A percentile compares a stretch with the other conserved stretches of the same genome.
Conservation (phyloP, 2,113 vertebrate genomes). For the Cyprinodon brontotheroides region DNA sequence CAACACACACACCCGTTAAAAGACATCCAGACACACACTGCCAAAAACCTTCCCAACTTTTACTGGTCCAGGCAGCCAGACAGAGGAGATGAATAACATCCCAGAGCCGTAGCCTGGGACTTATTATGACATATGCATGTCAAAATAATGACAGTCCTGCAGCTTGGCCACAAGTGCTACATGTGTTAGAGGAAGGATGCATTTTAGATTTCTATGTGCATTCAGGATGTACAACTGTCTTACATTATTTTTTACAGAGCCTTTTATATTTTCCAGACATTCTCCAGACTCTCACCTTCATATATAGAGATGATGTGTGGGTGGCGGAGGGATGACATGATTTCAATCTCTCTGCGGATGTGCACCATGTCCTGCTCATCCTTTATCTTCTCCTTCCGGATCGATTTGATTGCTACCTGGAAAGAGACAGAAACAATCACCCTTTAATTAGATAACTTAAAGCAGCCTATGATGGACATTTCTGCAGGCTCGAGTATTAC, state of each 20-base stretch:
- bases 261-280: not conserved
- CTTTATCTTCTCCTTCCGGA: slow-evolving; percentile 99
- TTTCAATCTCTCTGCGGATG: slow-evolving; percentile 98
- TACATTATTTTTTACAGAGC: not conserved
- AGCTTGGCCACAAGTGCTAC: slow-evolving; percentile 38
- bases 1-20: slow-evolving; percentile 30
- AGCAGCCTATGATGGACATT: not conserved
- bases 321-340: slow-evolving; percentile 98
- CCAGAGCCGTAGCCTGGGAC: slow-evolving; percentile 56
- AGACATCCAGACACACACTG: slow-evolving; percentile 43
- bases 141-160: slow-evolving; percentile 63
- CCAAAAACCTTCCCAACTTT: slow-evolving; percentile 57
- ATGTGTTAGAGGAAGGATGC: slow-evolving; percentile 17
- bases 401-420: slow-evolving; percentile 99
- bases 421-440: slow-evolving; percentile 30
- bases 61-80: slow-evolving; percentile 57
- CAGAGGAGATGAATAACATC: slow-evolving; percentile 75
- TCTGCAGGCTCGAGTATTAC: not conserved
- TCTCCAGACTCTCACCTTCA: slow-evolving; percentile 84
- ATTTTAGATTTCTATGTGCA: slow-evolving; percentile 24
- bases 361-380: slow-evolving; percentile 99
- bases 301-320: slow-evolving; percentile 99
- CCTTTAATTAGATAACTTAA: slow-evolving; percentile 11
- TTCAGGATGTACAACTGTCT: slow-evolving; percentile 17
- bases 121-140: slow-evolving; percentile 70